These are phyloP conservation scores for Linyphia triangularis DNA, from an alignment of 2,888 invertebrate genomes.

Conservation along the genomic window DNA sequence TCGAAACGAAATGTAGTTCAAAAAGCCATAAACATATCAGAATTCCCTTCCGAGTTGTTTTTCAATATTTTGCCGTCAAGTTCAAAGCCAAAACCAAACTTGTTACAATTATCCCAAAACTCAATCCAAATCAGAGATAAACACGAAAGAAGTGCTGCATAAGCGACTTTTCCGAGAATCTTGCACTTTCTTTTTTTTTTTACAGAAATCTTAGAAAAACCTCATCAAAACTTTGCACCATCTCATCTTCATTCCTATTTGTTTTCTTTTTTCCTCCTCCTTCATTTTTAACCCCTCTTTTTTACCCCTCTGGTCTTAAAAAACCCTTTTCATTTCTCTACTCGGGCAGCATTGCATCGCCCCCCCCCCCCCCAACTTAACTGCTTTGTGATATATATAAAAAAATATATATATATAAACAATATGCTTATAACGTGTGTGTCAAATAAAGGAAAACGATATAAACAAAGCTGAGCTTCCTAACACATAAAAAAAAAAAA, in stretches of 20 bases:
- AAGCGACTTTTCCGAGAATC: neutral
- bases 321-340: neutral
- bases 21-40: too few species aligned
- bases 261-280: neutral
- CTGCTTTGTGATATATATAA: conserved; percentile 67
- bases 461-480: conserved; percentile 69
- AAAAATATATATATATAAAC: neutral
- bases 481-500: conserved; percentile 30
- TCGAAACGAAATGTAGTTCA: too few species aligned
- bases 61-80: too few species aligned
- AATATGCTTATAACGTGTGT: neutral
- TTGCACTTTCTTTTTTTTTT: neutral
- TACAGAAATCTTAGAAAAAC: neutral
- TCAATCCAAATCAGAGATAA: conserved; percentile 14
- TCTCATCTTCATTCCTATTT: conserved; percentile 3
- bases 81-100: too few species aligned
- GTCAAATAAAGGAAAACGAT: conserved; percentile 16
- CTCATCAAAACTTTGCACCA: conserved; percentile 2
- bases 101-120: too few species aligned
- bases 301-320: conserved; percentile 6
- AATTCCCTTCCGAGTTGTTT: too few species aligned
- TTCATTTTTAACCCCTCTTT: neutral
- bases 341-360: conserved; percentile 4
- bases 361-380: too few species aligned
- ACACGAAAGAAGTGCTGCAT: too few species aligned